Base-by-base conservation (phyloP, 2,888 invertebrate genomes). In the Rugalucina vietnamica region DNA sequence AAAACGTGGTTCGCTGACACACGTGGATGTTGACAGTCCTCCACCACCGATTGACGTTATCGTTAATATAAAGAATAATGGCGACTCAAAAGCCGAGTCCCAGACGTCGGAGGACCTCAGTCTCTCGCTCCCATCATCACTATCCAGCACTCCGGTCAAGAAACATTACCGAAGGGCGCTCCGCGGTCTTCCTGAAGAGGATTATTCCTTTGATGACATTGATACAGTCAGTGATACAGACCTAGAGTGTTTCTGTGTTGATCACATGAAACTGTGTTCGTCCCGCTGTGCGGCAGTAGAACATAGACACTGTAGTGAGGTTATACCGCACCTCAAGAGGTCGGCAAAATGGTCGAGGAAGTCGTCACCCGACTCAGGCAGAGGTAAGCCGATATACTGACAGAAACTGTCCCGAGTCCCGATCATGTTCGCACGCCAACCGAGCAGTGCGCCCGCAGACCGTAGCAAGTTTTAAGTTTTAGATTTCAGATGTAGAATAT, bases 211-310 rank as follows among this genome's bases (percentile, higher is more conserved):
- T 34, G 72, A n/a, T 29, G 72, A 69, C 34, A 37, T 27, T 10
- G 82, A 78, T 21, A 71, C 80, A 8, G 73, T 65, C 18, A 81
- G 75, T 43, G 84, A 81, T 21, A 43, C 39, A 34, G 84, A 84
- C 39, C 54, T 84, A 29, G 74, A 71, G 0, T 81, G 73, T 43
- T 84, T 84, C 50, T 84, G 84, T 81, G 84, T 84, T 12, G 80
- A 84, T 54, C 84, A 84, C 71, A 84, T 84, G 84, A 65, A 84
- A 74, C 74, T 84, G 71, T 84, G 84, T 29, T 74, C 39, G 1
- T 84, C 84, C 5, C 60, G 78, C 21, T 34, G 43, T 37, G 84
- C 79, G 10, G 43, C 72, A 5, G 43, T 21, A 12, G 50, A 70
- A 37, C 84, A 84, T 57, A 69, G 78, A n/a, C 72, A 71, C 0